Evolutionary conservation across 2,888 invertebrate species (phyloP).

Genomic region (Minunthozetes semirufus): DNA sequence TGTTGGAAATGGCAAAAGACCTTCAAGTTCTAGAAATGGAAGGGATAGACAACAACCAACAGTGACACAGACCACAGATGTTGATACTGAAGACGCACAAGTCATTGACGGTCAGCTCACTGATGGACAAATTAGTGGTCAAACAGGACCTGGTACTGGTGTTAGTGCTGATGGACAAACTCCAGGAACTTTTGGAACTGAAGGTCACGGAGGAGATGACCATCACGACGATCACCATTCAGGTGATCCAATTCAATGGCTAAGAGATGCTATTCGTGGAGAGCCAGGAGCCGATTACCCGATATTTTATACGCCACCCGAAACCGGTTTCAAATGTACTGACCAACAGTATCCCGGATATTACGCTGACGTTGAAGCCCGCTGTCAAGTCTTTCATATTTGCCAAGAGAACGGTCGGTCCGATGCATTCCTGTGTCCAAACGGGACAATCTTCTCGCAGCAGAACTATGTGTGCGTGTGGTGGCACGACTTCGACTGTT

Average conservation of each 20-base stretch:
- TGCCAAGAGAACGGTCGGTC: slow-evolving; percentile 37
- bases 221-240: slow-evolving; percentile 42
- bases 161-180: background rate
- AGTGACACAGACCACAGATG: background rate
- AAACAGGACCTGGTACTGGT: background rate
- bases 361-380: slow-evolving; percentile 43
- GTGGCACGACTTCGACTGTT: slow-evolving; percentile 63
- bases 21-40: background rate
- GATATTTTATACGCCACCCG: slow-evolving; percentile 50
- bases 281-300: slow-evolving; percentile 63
- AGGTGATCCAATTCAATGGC: slow-evolving; percentile 51
- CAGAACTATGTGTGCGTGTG: slow-evolving; percentile 61
- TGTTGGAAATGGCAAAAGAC: background rate
- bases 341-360: slow-evolving; percentile 40
- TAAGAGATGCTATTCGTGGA: slow-evolving; percentile 60
- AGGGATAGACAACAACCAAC: background rate
- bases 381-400: slow-evolving; percentile 42
- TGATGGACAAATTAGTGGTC: background rate
- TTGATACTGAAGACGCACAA: too few relatives aligned
- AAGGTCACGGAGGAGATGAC: background rate
- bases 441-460: slow-evolving; percentile 61
- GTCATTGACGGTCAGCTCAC: too few relatives aligned
- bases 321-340: slow-evolving; percentile 42
- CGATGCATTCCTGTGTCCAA: slow-evolving; percentile 38
- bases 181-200: background rate